Base-by-base conservation (phyloP, 2,888 invertebrate genomes). In the Cephus runcator region DNA sequence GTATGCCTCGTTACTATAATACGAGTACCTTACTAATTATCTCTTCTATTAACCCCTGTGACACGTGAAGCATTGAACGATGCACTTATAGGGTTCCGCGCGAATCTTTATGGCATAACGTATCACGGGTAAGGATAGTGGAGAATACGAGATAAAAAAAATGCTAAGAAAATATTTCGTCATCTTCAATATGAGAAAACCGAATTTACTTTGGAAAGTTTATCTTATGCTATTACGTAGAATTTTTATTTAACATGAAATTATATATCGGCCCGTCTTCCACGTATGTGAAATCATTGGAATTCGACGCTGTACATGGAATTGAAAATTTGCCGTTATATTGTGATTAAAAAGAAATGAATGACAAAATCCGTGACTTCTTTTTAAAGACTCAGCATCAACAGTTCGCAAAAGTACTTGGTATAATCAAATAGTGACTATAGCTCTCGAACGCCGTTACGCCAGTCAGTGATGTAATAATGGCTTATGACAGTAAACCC, bases 401-500 rank as follows among this genome's bases (percentile, higher is more conserved):
- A 9, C 23, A 56, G 56, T 23, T 56, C 56, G 23, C 23, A 56
- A 56, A 56, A 56, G 9, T 56, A 56, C 56, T 56, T 56, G 56
- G 56, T 15, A 56, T 15, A 23, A 56, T 56, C 23, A 23, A 56
- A 23, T 56, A 56, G 23, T 56, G 56, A 23, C 56, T 56, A 56
- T 56, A 56, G 23, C 23, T 56, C 56, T 56, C 23, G 35, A 36
- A 31, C 73, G 73, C 31, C 73, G 76, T 76, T 68, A 69, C 33
- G 73, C 81, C 80, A 81, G 79, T 80, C 81, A 77, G 76, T 84
- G 84, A 81, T 77, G 84, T 82, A 84, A 84, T 84, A 80, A 81
- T 80, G 82, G 77, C 79, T 69, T 79, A 76, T 80, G 83, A 84
- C 81, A 82, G 83, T 84, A 84, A 84, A 84, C 83, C 84, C 80